Evolutionary conservation across 2,888 invertebrate genomes (phyloP).

Genomic region (Diaprepes abbreviatus): DNA sequence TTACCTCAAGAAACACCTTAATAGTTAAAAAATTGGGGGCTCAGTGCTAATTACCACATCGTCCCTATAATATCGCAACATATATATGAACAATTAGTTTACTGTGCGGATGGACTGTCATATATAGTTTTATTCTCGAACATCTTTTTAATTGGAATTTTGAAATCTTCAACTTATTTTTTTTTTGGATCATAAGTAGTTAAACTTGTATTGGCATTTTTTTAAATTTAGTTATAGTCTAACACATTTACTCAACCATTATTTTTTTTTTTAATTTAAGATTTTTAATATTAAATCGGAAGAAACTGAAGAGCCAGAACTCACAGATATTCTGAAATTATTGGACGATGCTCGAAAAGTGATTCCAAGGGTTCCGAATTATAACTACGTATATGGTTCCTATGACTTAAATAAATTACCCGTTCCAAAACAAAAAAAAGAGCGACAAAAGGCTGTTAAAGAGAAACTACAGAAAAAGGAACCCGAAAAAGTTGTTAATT

Average conservation of each 20-base stretch:
- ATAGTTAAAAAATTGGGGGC: no score
- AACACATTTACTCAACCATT: not conserved
- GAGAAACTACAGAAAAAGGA: constrained; percentile 65
- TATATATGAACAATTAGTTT: no score
- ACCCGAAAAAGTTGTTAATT: constrained; percentile 69
- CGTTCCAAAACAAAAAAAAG: constrained; percentile 62
- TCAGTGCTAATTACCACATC: no score
- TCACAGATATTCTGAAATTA: constrained; percentile 65
- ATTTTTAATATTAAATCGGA: constrained; percentile 53
- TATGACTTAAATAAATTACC: constrained; percentile 64
- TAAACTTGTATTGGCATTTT: no score
- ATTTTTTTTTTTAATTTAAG: constrained; percentile 38
- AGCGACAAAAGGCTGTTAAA: constrained; percentile 59
- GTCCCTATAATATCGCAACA: no score
- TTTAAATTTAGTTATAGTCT: not conserved
- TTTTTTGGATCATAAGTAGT: no score
- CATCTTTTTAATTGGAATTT: no score
- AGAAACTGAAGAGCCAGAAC: constrained; percentile 60
- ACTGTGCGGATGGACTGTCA: no score
- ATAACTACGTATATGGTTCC: constrained; percentile 68
- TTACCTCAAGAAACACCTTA: no score
- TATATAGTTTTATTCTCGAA: no score
- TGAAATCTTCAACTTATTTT: no score
- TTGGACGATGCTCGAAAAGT: constrained; percentile 57
- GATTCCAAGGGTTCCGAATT: constrained; percentile 62